These are phyloP conservation scores for Hydrozoanthus tunicans DNA, from an alignment of 64 coral and sea anemone species.

Conservation along the genomic window DNA sequence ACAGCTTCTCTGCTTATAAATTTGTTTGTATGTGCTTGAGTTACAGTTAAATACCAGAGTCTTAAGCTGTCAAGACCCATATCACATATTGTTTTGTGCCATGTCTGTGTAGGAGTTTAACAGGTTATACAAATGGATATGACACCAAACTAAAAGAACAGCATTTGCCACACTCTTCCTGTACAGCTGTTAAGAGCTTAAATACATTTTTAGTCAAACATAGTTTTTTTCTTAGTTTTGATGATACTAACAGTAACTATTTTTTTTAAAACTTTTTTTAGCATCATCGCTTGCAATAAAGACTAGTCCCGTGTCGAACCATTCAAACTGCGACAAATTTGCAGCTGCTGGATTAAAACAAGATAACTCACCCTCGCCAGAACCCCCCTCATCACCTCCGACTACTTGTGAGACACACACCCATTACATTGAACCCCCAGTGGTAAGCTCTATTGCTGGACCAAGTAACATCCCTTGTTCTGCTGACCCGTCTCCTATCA, in stretches of 20 bases:
- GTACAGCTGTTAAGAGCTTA: too few species aligned
- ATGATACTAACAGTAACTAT: background rate
- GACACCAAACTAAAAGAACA: too few species aligned
- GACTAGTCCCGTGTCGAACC: slow-evolving; percentile 48
- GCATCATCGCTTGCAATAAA: slow-evolving; percentile 37
- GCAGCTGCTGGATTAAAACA: slow-evolving; percentile 64
- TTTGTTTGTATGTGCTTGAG: too few species aligned
- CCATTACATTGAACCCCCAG: slow-evolving; percentile 32
- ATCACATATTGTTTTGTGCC: too few species aligned
- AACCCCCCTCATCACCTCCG: slow-evolving; percentile 24
- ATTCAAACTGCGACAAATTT: slow-evolving; percentile 69
- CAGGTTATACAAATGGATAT: too few species aligned
- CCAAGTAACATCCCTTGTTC: slow-evolving; percentile 91
- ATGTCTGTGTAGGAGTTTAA: too few species aligned
- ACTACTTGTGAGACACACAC: slow-evolving; percentile 63
- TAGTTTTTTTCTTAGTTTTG: background rate
- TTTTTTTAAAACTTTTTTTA: background rate
- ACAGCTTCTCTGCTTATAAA: too few species aligned
- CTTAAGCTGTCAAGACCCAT: too few species aligned
- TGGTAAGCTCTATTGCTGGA: slow-evolving; percentile 57
- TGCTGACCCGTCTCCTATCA: slow-evolving; percentile 89
- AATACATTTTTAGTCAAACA: too few species aligned
- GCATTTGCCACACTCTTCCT: too few species aligned
- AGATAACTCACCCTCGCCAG: slow-evolving; percentile 29
- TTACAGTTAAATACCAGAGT: too few species aligned